Conservation (phyloP, 2,113 vertebrate species). For the Antennarius striatus region DNA sequence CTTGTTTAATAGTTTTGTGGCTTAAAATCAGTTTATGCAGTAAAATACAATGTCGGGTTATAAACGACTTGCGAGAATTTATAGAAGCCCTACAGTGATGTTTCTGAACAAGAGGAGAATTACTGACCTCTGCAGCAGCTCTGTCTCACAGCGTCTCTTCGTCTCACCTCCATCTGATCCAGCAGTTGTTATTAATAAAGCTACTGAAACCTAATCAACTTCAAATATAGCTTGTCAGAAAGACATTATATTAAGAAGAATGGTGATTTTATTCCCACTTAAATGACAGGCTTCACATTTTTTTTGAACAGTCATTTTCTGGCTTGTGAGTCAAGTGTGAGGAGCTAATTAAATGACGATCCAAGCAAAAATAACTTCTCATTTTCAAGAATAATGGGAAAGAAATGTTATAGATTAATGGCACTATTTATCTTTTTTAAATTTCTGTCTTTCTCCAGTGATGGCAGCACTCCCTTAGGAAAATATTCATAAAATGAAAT, state of each 20-base stretch:
- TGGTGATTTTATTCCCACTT: conserved; percentile 94
- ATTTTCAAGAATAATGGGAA: conserved; percentile 97
- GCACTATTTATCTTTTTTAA: conserved; percentile 97
- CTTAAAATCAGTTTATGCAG: conserved; percentile 64
- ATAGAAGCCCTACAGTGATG: conserved; percentile 33
- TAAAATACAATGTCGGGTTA: conserved; percentile 52
- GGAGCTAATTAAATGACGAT: conserved; percentile 96
- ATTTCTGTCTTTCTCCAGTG: conserved; percentile 90
- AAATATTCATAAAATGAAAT: conserved; percentile 97
- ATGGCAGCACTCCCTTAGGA: conserved; percentile 91
- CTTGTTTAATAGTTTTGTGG: conserved; percentile 76
- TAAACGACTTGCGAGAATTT: conserved; percentile 51
- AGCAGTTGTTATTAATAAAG: conserved; percentile 79
- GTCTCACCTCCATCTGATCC: conserved; percentile 49
- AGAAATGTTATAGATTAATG: conserved; percentile 98
- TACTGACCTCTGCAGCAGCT: conserved; percentile 55
- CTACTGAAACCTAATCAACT: conserved; percentile 92
- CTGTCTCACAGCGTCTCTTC: conserved; percentile 10
- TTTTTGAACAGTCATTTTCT: conserved; percentile 88
- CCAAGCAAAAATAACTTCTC: conserved; percentile 94
- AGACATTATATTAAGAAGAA: conserved; percentile 98
- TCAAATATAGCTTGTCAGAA: conserved; percentile 95
- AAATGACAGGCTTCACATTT: conserved; percentile 97
- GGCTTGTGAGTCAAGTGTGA: conserved; percentile 93
- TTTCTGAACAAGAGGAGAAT: conserved; percentile 45